Conservation (phyloP, 2,888 invertebrate genomes). For the Tenthredo livida region DNA sequence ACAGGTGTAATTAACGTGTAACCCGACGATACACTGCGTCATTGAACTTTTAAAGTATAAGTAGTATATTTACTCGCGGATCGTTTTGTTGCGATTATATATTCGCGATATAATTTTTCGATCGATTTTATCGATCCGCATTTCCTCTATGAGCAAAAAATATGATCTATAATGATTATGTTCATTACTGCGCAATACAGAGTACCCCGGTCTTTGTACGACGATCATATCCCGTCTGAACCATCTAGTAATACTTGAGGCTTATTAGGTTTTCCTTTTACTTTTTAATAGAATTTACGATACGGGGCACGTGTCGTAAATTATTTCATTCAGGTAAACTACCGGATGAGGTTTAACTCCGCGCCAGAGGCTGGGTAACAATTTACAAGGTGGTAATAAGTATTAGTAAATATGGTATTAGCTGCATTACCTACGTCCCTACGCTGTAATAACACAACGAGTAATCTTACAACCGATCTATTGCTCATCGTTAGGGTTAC, state of each 20-base stretch:
- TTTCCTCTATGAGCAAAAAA: neutral
- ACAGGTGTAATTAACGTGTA: slow-evolving; percentile 48
- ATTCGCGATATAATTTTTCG: neutral
- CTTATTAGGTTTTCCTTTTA: neutral
- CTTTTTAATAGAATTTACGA: slow-evolving; percentile 31
- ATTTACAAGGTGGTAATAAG: slow-evolving; percentile 48
- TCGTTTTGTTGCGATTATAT: neutral
- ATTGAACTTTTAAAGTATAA: neutral
- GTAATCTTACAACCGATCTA: slow-evolving; percentile 33
- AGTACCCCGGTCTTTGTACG: neutral
- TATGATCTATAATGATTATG: neutral
- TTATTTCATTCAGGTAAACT: slow-evolving; percentile 51
- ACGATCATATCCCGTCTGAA: neutral
- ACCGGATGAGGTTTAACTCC: slow-evolving; percentile 8
- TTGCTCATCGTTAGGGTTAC: slow-evolving; percentile 17
- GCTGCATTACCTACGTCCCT: slow-evolving; percentile 19
- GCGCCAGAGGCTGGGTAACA: slow-evolving; percentile 28
- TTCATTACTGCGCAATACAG: neutral
- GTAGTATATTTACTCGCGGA: neutral
- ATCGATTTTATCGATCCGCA: neutral
- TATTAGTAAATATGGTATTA: slow-evolving; percentile 47
- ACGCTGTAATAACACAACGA: slow-evolving; percentile 21
- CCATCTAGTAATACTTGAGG: slow-evolving; percentile 6
- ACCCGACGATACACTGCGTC: neutral
- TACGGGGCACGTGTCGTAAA: slow-evolving; percentile 47